Base-by-base conservation (phyloP, 2,113 vertebrate species). In the Parus major region DNA sequence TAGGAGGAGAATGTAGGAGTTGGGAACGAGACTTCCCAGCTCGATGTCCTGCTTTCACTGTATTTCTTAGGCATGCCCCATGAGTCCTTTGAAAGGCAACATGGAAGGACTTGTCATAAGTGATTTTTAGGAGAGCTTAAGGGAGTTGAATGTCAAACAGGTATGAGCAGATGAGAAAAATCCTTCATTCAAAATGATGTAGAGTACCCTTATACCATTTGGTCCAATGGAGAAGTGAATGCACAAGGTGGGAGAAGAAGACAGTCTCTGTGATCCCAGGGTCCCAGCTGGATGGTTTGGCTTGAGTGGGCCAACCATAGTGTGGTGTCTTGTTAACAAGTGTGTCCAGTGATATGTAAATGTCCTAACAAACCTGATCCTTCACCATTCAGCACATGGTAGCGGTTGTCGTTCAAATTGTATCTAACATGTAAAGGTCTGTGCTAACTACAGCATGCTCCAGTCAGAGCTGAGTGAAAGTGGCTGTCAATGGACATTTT, bases 381-480 rank as follows among this genome's bases (percentile, higher is more conserved):
- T 29, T 82, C 75, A 14, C 66, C 63, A 83, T 96, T 97, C 91
- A 93, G 79, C 29, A 15, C 82, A 7, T 0, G 31, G 94, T 93
- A 92, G 82, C 9, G 78, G 86, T 92, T 96, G 95, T 95, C 64
- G 0, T 76, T 92, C 56, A 92, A 83, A 95, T 94, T 95, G 83
- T 59, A 27, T 92, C 81, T 70, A 82, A 94, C 94, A 93, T 17
- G 11, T 50, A 59, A 88, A 63, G 50, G 68, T 11, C 77, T 36
- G 92, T 96, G 96, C 92, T 95, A 96, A 36, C 83, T 92, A 78
- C 77, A 81, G 81, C 70, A 77, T 20, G 70, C 93, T 80, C 76
- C 73, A 61, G 64, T 94, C 85, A 82, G 82, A 9, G 46, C 93
- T 22, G 59, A 39, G 82, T 79, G 94, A 68, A 94, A 88, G 88